A percentile compares a stretch with the other conserved stretches of the same genome.
These are phyloP conservation scores for Cydia strobilella DNA, from an alignment of 1,140 invertebrate species.

Conservation along the genomic window DNA sequence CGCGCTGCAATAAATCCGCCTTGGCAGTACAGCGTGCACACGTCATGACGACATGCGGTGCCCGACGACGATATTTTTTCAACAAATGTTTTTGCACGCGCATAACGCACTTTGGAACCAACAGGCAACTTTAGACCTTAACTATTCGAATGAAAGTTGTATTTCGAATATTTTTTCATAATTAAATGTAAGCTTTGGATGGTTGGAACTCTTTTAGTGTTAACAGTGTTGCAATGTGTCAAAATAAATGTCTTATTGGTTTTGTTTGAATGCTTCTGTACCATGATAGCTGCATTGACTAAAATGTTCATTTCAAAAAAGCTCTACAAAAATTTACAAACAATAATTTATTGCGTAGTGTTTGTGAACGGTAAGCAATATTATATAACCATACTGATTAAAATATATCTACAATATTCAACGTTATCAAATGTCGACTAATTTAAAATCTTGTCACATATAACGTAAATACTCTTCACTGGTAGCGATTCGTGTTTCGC, in stretches of 20 bases:
- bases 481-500: background rate
- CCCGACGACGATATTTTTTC: constrained; percentile 41
- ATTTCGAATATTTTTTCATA: background rate
- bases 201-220: background rate
- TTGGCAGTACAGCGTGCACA: constrained; percentile 49
- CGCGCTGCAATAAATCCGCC: constrained; percentile 50
- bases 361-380: background rate
- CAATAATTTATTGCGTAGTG: background rate
- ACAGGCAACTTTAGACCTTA: constrained; percentile 11
- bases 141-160: background rate
- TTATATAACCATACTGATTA: background rate
- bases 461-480: constrained; percentile 1
- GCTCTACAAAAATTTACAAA: background rate
- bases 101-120: constrained; percentile 32
- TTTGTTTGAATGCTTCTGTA: constrained; percentile 22
- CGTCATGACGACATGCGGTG: constrained; percentile 37
- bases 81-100: constrained; percentile 54
- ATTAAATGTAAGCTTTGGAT: background rate
- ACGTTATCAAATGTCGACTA: background rate
- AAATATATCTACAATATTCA: background rate
- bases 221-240: constrained; percentile 14
- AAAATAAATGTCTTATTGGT: constrained; percentile 26
- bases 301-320: background rate
- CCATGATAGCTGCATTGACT: background rate
- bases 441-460: constrained; percentile 17